Evolutionary conservation across 2,797 vertebrate genomes (phyloP).

Genomic region (Decapterus maruadsi): DNA sequence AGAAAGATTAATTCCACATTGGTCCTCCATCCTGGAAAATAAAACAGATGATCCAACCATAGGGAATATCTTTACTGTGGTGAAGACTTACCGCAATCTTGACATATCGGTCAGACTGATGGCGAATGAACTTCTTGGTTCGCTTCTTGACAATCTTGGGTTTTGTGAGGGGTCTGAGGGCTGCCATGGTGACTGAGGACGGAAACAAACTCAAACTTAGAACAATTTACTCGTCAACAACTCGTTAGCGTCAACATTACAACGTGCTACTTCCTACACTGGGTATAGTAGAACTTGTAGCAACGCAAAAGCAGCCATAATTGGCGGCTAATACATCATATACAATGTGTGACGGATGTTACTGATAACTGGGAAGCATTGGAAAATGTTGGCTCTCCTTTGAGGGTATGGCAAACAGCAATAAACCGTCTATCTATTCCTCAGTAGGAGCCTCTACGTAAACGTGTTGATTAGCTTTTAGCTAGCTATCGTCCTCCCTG

Average conservation of each 20-base stretch:
- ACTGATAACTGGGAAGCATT: not conserved
- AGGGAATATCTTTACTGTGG: fast-evolving
- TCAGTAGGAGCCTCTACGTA: not conserved
- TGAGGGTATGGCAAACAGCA: fast-evolving
- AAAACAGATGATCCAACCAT: fast-evolving
- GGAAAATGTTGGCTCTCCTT: fast-evolving
- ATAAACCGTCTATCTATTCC: fast-evolving
- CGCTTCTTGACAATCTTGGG: slow-evolving; percentile 97
- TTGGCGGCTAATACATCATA: not conserved
- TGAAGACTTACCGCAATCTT: slow-evolving; percentile 91
- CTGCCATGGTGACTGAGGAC: slow-evolving; percentile 90
- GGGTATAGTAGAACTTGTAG: not conserved
- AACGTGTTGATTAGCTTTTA: slow-evolving; percentile 35
- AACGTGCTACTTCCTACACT: not conserved
- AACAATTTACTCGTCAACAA: too few relatives aligned
- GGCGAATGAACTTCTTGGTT: slow-evolving; percentile 98
- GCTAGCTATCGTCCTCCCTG: slow-evolving; percentile 24
- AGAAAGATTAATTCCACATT: not conserved
- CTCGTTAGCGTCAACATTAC: not conserved
- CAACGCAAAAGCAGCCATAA: too few relatives aligned
- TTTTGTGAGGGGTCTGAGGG: slow-evolving; percentile 94
- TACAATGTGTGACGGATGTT: not conserved
- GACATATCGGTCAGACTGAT: slow-evolving; percentile 98
- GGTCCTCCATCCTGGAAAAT: fast-evolving
- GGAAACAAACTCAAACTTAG: not conserved